Evolutionary conservation across 1,140 invertebrate species (phyloP).

Genomic region (Drosophila navojoa): DNA sequence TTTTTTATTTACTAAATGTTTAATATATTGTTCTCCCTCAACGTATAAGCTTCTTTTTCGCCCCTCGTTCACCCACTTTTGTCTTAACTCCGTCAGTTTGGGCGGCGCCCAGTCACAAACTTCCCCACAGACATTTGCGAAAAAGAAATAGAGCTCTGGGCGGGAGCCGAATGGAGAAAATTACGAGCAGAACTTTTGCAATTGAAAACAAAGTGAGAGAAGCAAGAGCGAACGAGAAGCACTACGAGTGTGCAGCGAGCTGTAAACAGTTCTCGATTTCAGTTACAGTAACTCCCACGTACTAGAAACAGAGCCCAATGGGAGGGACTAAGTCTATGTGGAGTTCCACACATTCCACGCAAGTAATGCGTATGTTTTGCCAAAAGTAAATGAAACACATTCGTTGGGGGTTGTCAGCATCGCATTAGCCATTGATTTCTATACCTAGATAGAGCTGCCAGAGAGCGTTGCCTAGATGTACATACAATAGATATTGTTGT

Average conservation of each 20-base stretch:
- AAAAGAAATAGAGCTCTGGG: conserved; percentile 5
- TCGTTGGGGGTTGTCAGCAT: conserved; percentile 47
- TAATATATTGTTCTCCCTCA: too few relatives aligned
- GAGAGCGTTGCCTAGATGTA: too few relatives aligned
- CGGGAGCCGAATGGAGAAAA: conserved; percentile 13
- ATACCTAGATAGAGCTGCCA: conserved; percentile 22
- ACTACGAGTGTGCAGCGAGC: conserved; percentile 41
- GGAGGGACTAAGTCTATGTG: background rate
- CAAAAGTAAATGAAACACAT: conserved; percentile 29
- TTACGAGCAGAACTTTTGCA: conserved; percentile 59
- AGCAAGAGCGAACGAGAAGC: conserved; percentile 16
- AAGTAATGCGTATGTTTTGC: conserved; percentile 8
- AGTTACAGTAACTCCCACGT: conserved; percentile 22
- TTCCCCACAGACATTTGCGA: conserved; percentile 5
- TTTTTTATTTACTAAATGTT: too few relatives aligned
- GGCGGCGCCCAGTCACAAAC: conserved; percentile 10
- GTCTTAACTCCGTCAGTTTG: conserved; percentile 27
- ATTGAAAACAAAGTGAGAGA: conserved; percentile 66
- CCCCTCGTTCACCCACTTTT: conserved; percentile 14
- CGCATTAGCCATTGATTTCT: conserved; percentile 67
- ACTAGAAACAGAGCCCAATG: background rate
- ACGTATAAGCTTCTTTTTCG: too few relatives aligned
- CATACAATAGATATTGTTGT: too few relatives aligned
- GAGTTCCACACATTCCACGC: background rate
- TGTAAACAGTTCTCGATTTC: conserved; percentile 47